Conservation (phyloP, 2,797 vertebrate genomes). For the Tadarida brasiliensis region DNA sequence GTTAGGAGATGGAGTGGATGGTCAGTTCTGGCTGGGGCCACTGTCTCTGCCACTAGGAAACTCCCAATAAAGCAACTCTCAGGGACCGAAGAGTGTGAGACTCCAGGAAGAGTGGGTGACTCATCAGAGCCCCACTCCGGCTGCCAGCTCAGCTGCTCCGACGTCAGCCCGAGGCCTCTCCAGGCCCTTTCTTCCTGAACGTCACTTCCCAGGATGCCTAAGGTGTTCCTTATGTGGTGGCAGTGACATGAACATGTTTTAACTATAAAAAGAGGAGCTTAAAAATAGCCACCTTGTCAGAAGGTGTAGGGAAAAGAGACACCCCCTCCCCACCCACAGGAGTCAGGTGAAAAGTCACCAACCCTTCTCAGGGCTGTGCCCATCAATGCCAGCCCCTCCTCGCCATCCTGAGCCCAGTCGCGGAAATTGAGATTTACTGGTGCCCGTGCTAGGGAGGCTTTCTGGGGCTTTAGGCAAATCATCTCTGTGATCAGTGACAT, state of each 20-base stretch:
- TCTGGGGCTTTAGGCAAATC: neutral
- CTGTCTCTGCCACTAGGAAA: neutral
- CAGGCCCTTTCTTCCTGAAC: neutral
- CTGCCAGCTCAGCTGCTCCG: neutral
- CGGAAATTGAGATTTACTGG: neutral
- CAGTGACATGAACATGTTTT: slow-evolving; percentile 31
- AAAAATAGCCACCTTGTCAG: slow-evolving; percentile 71
- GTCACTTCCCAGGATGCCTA: slow-evolving; percentile 53
- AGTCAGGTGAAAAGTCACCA: neutral
- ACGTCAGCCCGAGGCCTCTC: neutral
- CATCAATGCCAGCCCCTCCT: neutral
- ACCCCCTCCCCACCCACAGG: neutral
- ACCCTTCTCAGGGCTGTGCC: neutral
- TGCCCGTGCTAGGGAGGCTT: neutral
- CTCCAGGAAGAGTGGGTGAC: neutral
- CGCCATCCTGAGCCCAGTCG: neutral
- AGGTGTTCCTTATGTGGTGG: neutral
- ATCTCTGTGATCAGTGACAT: rapidly evolving
- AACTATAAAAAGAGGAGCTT: slow-evolving; percentile 70
- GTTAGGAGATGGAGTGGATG: neutral
- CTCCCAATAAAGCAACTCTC: neutral
- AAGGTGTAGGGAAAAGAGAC: slow-evolving; percentile 46
- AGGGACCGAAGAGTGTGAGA: neutral
- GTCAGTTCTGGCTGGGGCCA: neutral
- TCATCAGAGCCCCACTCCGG: neutral